phyloP scores from a whole-genome alignment of 2,113 vertebrate species.

The Bubo blakistoni region DNA sequence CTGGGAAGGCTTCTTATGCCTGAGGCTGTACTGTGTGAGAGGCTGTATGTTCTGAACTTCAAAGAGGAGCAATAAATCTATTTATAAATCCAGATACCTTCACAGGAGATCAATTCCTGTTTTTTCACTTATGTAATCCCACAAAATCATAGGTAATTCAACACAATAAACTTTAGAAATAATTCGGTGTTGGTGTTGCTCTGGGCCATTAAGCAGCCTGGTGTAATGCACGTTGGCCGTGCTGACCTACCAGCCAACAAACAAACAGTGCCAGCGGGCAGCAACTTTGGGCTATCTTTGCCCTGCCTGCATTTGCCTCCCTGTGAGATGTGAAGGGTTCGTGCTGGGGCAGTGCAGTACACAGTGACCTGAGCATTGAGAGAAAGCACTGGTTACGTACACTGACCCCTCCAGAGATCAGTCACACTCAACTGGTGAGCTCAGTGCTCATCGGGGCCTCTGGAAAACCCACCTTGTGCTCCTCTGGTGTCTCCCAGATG shows the following conservation, averaged over 20 bases:
- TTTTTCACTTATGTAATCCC: conserved; percentile 23
- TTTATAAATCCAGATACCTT: conserved; percentile 44
- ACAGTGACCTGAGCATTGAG: background rate
- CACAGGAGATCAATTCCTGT: background rate
- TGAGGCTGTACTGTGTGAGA: background rate
- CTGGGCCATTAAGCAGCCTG: background rate
- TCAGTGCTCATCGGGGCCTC: accelerated
- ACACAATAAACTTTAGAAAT: background rate
- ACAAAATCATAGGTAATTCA: background rate
- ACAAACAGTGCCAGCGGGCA: background rate
- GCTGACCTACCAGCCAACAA: background rate
- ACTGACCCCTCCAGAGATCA: background rate
- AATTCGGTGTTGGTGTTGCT: background rate
- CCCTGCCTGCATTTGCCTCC: background rate
- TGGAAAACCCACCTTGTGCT: background rate
- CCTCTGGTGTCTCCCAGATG: background rate
- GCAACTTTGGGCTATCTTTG: background rate
- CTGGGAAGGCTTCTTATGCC: background rate
- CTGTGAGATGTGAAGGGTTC: background rate
- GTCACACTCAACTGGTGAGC: accelerated
- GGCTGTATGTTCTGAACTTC: background rate
- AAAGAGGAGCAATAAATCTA: conserved; percentile 21
- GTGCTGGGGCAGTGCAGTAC: background rate
- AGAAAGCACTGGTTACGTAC: background rate
- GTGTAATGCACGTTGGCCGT: background rate